These are phyloP conservation scores for Aurelia coerulea DNA, from an alignment of 30 jellyfish, hydroid and myxozoan genomes.

Conservation along the genomic window DNA sequence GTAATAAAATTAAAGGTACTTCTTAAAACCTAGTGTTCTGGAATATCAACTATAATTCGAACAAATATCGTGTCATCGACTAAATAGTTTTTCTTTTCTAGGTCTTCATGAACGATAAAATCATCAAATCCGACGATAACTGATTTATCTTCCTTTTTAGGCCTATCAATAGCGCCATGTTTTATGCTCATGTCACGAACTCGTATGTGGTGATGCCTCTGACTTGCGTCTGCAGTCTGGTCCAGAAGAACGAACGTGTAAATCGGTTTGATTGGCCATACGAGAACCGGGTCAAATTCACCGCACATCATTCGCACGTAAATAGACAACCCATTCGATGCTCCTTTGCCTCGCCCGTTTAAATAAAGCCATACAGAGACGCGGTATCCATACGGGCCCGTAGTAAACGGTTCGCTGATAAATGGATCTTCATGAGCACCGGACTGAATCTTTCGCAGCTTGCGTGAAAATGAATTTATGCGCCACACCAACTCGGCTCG, in stretches of 20 bases:
- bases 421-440: constrained; percentile 96
- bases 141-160: constrained; percentile 91
- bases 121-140: constrained; percentile 96
- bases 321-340: constrained; percentile 80
- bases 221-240: constrained; percentile 83
- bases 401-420: constrained; percentile 91
- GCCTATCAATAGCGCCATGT: constrained; percentile 89
- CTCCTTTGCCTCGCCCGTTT: constrained; percentile 98
- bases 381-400: constrained; percentile 98
- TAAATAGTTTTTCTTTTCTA: constrained; percentile 81
- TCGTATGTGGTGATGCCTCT: constrained; percentile 85
- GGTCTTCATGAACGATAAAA: constrained; percentile 91
- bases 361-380: constrained; percentile 93
- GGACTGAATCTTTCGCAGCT: constrained; percentile 91
- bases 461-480: constrained; percentile 78
- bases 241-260: constrained; percentile 87
- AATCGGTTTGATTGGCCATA: constrained; percentile 97
- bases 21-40: constrained; percentile 40
- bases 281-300: constrained; percentile 94
- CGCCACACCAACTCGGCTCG: constrained; percentile 99
- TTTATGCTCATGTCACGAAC: constrained; percentile 90
- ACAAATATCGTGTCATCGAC: constrained; percentile 92
- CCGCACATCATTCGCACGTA: constrained; percentile 92
- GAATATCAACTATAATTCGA: constrained; percentile 86
- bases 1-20: neutral